Evolutionary conservation across 1,140 invertebrate genomes (phyloP), one percentile per base, ranked within the genome.

Genomic region (Adelges cooleyi): DNA sequence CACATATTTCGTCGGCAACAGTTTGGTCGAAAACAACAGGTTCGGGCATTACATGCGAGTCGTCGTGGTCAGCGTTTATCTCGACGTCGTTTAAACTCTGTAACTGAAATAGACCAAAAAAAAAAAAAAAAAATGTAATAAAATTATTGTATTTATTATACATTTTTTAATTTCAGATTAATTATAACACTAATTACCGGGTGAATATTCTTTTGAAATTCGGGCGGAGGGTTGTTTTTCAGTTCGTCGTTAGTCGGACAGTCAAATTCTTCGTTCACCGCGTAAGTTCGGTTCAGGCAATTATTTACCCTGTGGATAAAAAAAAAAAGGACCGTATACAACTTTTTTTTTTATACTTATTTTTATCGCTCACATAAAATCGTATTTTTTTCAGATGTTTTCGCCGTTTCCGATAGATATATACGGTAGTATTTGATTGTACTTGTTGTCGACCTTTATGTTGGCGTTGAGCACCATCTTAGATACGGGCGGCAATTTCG

Each of bases 381-480:
- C 40, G 29, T 62, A 62, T 62, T 62, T 62, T 46, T 62, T 62
- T 29, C 54, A 38, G 29, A 62, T 62, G 9, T 46, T 62, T 46
- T 62, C 54, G 29, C 54, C 40, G 27, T 62, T 62, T 46, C 23
- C 40, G 46, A 62, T 18, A 13, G 6, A 27, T 17, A 62, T 62
- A 46, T 62, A 62, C 9, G 54, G 54, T 3, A 62, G 20, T 27
- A 62, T 29, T 62, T 62, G 1, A 46, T 2, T 46, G 13, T 44
- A 46, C 3, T 62, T 62, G 27, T 62, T 62, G 18, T 62, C 17
- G 13, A 62, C 42, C 27, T 62, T 62, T 27, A 62, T 62, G 15
- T 62, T 62, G 17, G 54, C 54, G 15, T 62, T 62, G 10, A 46
- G 23, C 8, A 62, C 54, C 15, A 62, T 44, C 46, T n/a, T 62